Evolutionary conservation across 2,888 invertebrate genomes (phyloP).

Genomic region (Chamaedrilus cognettii): DNA sequence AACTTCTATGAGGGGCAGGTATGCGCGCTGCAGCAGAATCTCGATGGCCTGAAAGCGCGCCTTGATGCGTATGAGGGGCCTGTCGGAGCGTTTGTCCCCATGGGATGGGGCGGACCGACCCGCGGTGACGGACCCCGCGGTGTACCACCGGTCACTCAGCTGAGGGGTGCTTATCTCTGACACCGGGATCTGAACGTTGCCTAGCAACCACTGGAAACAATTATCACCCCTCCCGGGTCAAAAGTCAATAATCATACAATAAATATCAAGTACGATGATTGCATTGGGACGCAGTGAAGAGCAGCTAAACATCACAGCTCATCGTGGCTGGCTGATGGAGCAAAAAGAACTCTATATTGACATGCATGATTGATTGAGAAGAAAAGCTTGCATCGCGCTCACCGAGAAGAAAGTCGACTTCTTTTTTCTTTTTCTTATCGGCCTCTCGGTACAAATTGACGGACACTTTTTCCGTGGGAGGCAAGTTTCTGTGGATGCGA

Average conservation of each 20-base stretch:
- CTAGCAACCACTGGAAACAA: too few species aligned
- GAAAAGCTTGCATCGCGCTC: too few species aligned
- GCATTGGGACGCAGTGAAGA: too few species aligned
- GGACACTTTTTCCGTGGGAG: conserved; percentile 58
- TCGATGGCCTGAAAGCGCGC: too few species aligned
- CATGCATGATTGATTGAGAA: too few species aligned
- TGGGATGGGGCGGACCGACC: not conserved
- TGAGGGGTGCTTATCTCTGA: conserved; percentile 81
- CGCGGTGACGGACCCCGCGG: not conserved
- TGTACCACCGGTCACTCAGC: conserved; percentile 79
- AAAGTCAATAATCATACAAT: not conserved
- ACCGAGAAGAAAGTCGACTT: conserved; percentile 82
- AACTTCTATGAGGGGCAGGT: too few species aligned
- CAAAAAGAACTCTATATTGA: too few species aligned
- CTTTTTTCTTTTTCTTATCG: conserved; percentile 85
- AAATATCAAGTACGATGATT: not conserved
- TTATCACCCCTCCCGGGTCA: not conserved
- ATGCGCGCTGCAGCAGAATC: too few species aligned
- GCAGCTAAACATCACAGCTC: too few species aligned
- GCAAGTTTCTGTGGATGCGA: conserved; percentile 51
- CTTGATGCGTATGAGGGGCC: conserved; percentile 79
- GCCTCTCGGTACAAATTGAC: conserved; percentile 89
- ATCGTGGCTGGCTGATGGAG: too few species aligned
- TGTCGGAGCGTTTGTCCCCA: conserved; percentile 41
- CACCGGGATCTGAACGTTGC: conserved; percentile 82